Evolutionary conservation across 2,888 invertebrate species (phyloP), one percentile per base, ranked within the genome.

Genomic region (Nemotelus nigrinus): DNA sequence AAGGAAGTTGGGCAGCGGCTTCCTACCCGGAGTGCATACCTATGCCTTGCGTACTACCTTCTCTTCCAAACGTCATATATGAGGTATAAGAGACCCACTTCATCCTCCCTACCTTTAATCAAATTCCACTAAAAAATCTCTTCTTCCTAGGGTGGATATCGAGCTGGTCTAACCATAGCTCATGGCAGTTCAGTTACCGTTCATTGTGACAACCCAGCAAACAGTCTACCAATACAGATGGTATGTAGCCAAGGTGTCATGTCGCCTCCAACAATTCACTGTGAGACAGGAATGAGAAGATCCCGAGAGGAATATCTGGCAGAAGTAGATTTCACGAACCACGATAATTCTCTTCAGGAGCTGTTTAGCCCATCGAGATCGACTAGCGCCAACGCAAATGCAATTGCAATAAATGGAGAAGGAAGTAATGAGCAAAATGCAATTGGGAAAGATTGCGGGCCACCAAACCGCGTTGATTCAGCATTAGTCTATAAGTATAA

Each of bases 1-100:
- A 93, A 80, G 95, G 95, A 2, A 93, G 94, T 82, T 95, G 95
- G 95, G 92, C 93, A 0, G 92, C 92, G 0, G 91, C 92, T 7
- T 90, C 90, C 71, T 90, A 92, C 86, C 94, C 95, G 0, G 93
- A 93, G 83, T 95, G 95, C 85, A 90, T 91, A 4, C 92, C 94
- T 83, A 91, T 85, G 55, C 86, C 87, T 2, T 88, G 88, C 79
- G 83, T 84, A 0, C 79, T 87, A 8, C 86, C 87, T 44, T 83
- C 83, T n/a, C 84, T 87, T 68, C 82, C 84, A 0, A 85, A 85
- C 39, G 83, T 86, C 39, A 82, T 85, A 45, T 87, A 87, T 77
- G 86, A 87, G 82, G 86, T 84, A 82, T 80, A 77, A 25, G 25
- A 65, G n/a, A 25, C 25, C 41, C 45, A 65, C 10, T 3, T 2